Conservation (phyloP, 2,113 vertebrate species). For the Limnothrissa miodon region DNA sequence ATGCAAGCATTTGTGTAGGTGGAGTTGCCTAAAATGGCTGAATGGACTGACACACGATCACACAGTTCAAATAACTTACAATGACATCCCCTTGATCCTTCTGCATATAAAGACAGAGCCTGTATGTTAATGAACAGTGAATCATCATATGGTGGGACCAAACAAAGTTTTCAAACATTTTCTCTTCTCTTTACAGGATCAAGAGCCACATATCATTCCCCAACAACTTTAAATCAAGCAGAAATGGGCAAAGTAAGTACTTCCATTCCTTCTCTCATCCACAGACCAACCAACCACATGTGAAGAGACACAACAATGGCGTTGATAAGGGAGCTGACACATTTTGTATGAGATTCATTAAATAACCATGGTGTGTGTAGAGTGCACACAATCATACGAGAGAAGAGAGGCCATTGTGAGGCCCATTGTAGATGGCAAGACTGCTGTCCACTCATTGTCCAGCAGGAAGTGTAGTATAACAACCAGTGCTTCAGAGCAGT, state of each 20-base stretch:
- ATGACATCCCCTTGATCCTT: background rate
- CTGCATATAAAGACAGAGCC: background rate
- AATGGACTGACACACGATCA: background rate
- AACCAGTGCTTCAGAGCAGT: background rate
- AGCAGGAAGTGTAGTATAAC: slow-evolving; percentile 30
- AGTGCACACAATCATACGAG: background rate
- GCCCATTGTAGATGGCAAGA: background rate
- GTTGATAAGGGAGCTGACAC: background rate
- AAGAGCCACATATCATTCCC: slow-evolving; percentile 37
- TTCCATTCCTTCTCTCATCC: background rate
- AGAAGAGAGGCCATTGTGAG: background rate
- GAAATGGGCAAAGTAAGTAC: slow-evolving; percentile 45
- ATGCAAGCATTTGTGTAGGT: background rate
- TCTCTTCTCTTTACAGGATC: slow-evolving; percentile 25
- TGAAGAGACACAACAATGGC: background rate
- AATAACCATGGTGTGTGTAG: background rate
- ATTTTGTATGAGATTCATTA: background rate
- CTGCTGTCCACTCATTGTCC: slow-evolving; percentile 25
- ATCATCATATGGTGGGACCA: background rate
- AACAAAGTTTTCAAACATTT: background rate
- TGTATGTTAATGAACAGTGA: background rate
- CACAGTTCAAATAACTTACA: background rate
- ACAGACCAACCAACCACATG: background rate
- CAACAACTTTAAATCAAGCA: background rate
- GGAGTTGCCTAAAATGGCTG: background rate